Base-by-base conservation (phyloP, 2,113 vertebrate species). In the Python bivittatus region DNA sequence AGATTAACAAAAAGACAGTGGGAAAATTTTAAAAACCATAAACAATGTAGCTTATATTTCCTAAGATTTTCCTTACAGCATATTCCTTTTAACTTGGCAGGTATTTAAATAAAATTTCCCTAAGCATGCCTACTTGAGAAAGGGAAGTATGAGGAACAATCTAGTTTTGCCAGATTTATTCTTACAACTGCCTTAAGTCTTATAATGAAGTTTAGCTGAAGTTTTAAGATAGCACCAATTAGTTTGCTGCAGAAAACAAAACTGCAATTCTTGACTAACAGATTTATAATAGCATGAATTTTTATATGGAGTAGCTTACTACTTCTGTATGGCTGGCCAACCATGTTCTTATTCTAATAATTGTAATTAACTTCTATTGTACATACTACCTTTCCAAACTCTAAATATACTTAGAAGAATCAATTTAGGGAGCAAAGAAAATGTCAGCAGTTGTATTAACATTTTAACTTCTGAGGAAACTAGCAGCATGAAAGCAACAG, bases 11-110 rank as follows among this genome's bases (percentile, higher is more conserved):
- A 27, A 79, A 88, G 87, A 92, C 1, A 92, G 92, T 29, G 92
- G 52, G 94, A 91, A 0, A 84, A 9, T 79, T n/a, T 79, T 91
- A 89, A 52, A 91, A 87, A 54, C 8, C 56, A 79, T 38, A 38
- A 79, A 79, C 33, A 42, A 22, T 4, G 33, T 79, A 9, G 2
- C 17, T 79, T 68, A 72, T 42, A 44, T 96, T 94, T 93, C 61
- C 84, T 92, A 93, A 95, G 48, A 38, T 38, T 25, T 23, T 84
- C 64, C 84, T 91, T 12, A 27, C 93, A 94, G 88, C 25, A 89
- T 6, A 17, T 79, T 93, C 94, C 89, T 79, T 91, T 90, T 90
- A 90, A 52, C 33, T 29, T 42, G 7, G 17, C 23, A 42, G 92
- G 68, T 53, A 29, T 17, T 54, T 86, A 44, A 79, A 61, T 48